These are phyloP conservation scores for Acronicta psi DNA, from an alignment of 2,888 invertebrate species.

Conservation along the genomic window DNA sequence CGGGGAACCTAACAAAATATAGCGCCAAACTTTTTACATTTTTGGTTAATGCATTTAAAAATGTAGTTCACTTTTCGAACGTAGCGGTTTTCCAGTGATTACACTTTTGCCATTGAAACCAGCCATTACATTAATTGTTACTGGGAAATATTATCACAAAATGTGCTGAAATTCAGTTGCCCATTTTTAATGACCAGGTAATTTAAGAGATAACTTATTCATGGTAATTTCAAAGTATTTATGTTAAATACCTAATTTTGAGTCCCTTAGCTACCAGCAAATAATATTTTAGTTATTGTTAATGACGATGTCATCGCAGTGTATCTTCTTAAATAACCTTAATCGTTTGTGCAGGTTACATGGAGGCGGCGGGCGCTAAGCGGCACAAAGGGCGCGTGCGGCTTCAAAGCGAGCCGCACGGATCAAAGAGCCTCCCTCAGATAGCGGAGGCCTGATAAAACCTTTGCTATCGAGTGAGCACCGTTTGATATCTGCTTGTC, in stretches of 20 bases:
- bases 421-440: conserved; percentile 77
- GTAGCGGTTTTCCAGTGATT: conserved; percentile 8
- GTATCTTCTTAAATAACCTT: conserved; percentile 63
- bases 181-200: too few relatives aligned
- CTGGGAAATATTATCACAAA: conserved; percentile 11
- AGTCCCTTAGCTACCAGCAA: too few relatives aligned
- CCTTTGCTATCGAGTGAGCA: conserved; percentile 68
- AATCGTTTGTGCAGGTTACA: conserved; percentile 76
- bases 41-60: too few relatives aligned
- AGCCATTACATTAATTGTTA: conserved; percentile 15
- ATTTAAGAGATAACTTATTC: neutral
- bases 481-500: conserved; percentile 83
- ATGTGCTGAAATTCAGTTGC: conserved; percentile 8
- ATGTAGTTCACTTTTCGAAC: conserved; percentile 46
- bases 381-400: conserved; percentile 73
- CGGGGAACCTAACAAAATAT: too few relatives aligned
- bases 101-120: conserved; percentile 26
- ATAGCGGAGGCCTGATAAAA: conserved; percentile 77
- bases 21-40: too few relatives aligned
- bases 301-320: conserved; percentile 62
- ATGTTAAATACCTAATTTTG: too few relatives aligned
- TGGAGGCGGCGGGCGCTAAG: conserved; percentile 54
- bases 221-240: neutral
- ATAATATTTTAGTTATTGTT: conserved; percentile 17
- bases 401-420: conserved; percentile 76